A percentile compares a stretch with the other conserved stretches of the same genome.
Evolutionary conservation across 2,888 invertebrate species (phyloP).

Genomic region (Crossocerus cetratus): DNA sequence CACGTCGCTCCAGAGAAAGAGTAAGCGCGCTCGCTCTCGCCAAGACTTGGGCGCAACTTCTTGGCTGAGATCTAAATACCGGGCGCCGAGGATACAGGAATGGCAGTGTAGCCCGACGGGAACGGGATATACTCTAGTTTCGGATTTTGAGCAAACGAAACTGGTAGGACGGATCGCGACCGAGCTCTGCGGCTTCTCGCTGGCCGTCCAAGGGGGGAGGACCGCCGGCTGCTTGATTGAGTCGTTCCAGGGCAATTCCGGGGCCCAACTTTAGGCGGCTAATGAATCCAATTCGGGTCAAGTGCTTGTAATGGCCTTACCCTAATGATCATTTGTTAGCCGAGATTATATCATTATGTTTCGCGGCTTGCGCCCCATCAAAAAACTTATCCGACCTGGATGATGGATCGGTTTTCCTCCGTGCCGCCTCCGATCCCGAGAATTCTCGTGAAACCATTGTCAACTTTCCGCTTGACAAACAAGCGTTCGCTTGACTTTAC

Average conservation of each 20-base stretch:
- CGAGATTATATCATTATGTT: not conserved
- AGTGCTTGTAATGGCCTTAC: slow-evolving; percentile 5
- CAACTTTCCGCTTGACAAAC: too few species aligned
- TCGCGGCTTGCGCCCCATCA: not conserved
- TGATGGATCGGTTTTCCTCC: not conserved
- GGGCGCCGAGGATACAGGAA: not conserved
- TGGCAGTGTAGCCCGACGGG: not conserved
- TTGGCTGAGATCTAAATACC: too few species aligned
- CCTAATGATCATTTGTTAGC: slow-evolving; percentile 5
- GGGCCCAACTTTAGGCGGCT: not conserved
- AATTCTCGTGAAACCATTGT: too few species aligned
- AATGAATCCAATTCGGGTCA: slow-evolving; percentile 6
- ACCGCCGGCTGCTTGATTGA: not conserved
- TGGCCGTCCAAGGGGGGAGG: not conserved
- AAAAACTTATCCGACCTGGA: not conserved
- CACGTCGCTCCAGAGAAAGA: too few species aligned
- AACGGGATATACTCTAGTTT: not conserved
- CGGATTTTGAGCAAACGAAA: too few species aligned
- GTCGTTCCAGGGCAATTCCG: slow-evolving; percentile 2
- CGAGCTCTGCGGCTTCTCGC: not conserved
- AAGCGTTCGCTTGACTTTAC: too few species aligned
- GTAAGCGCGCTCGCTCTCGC: too few species aligned
- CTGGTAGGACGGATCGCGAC: not conserved
- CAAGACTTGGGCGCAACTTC: too few species aligned
- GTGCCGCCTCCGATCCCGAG: not conserved